These are phyloP conservation scores for Oscheius sp. DNA, from an alignment of 2,888 invertebrate species.

Conservation along the genomic window DNA sequence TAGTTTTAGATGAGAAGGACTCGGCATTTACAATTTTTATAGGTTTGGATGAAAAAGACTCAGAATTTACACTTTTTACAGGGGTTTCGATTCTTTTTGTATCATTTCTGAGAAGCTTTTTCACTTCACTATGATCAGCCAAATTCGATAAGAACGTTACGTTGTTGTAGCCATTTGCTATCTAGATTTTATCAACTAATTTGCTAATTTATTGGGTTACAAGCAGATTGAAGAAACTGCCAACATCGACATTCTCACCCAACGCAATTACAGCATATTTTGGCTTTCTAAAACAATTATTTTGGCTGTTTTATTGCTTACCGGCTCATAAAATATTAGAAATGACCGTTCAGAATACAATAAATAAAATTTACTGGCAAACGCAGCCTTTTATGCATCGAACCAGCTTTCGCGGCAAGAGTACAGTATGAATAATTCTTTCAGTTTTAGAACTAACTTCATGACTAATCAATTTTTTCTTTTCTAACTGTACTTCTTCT, in stretches of 20 bases:
- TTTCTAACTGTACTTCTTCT: no score
- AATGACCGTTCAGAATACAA: neutral
- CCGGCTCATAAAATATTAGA: neutral
- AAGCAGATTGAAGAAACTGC: constrained; percentile 22
- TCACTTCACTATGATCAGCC: constrained; percentile 14
- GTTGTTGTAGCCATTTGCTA: constrained; percentile 18
- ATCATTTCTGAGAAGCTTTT: neutral
- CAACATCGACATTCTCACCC: neutral
- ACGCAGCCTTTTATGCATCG: neutral
- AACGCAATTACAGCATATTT: constrained; percentile 15
- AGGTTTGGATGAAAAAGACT: no score
- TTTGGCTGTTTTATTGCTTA: neutral
- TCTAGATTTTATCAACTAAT: neutral
- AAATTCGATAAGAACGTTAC: constrained; percentile 10
- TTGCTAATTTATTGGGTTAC: constrained; percentile 1
- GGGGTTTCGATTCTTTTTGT: neutral
- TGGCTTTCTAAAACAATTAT: constrained; percentile 2
- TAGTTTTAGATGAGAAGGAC: no score
- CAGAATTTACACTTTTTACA: neutral
- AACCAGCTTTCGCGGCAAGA: neutral
- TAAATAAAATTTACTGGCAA: neutral
- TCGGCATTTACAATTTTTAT: no score
- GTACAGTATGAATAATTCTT: neutral
- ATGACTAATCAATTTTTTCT: no score
- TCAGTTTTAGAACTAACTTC: no score